Evolutionary conservation across 2,888 invertebrate genomes (phyloP), one percentile per base, ranked within the genome.

Genomic region (Sinodicranocentrus sp.): DNA sequence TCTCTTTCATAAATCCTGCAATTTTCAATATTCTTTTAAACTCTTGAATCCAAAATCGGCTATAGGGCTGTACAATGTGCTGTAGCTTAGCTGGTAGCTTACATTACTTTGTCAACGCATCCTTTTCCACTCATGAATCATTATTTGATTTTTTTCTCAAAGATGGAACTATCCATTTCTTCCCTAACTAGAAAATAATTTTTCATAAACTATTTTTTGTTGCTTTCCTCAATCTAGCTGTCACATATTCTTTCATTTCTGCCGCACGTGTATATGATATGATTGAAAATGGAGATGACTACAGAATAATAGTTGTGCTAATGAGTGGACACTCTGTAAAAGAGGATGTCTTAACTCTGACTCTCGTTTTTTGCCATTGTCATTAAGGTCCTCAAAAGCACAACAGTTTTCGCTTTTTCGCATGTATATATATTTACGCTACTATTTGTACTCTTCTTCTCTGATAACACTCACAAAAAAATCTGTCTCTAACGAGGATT

Each of bases 111-210:
- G 65, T 48, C 61, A 28, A 13, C 39, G 52, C 39, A 67, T 67
- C 39, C 54, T 57, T 54, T 75, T 25, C 43, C 19, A 21, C 65
- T 65, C 43, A 65, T 44, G 43, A 39, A 48, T 39, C 19, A 63
- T 63, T 43, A 63, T 48, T 15, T 28, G 28, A 26, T 61, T 33
- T 23, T 28, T 61, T 23, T 5, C 28, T 15, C 2, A 10, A 6
- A 48, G 15, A 6, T 48, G 28, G 6, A 2, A 17, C 15, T 48
- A 73, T 63, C 23, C 10, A n/a, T 65, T 39, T 76, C 54, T 39
- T 76, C 65, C 52, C 57, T 67, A 76, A 67, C 54, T 25, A 43
- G 57, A 63, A 8, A 63, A 28, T 63, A 43, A 43, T 73, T 65
- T 65, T 73, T 19, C 6, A 76, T 57, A 61, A 73, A 33, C 19